Percentiles rank a stretch among this genome's conserved stretches.
phyloP scores from a whole-genome alignment of 2,888 invertebrate species.

The Quadroppia sp. region DNA sequence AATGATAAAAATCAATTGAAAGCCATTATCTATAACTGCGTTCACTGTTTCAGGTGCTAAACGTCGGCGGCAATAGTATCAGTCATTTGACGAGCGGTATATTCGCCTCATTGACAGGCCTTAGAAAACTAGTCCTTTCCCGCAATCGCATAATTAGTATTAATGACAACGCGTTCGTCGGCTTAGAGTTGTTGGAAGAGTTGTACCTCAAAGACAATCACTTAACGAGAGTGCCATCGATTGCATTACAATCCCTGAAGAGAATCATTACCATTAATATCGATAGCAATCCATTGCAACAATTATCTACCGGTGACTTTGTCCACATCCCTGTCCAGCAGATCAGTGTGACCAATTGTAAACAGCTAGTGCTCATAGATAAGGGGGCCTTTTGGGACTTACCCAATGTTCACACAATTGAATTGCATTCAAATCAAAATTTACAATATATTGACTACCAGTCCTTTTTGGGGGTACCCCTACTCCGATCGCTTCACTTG shows the following conservation, averaged over 20 bases:
- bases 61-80: slow-evolving; percentile 50
- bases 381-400: slow-evolving; percentile 53
- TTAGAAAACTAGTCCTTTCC: slow-evolving; percentile 50
- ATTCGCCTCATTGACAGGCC: slow-evolving; percentile 49
- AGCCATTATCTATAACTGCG: not conserved
- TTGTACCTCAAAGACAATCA: slow-evolving; percentile 46
- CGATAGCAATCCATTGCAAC: slow-evolving; percentile 48
- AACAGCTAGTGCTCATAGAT: slow-evolving; percentile 52
- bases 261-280: slow-evolving; percentile 47
- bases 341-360: slow-evolving; percentile 52
- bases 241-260: slow-evolving; percentile 45
- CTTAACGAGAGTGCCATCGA: slow-evolving; percentile 45
- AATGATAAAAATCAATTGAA: too few species aligned
- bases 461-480: slow-evolving; percentile 53
- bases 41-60: not conserved
- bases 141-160: slow-evolving; percentile 51
- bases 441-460: slow-evolving; percentile 53
- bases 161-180: slow-evolving; percentile 51
- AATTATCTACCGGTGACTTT: slow-evolving; percentile 49
- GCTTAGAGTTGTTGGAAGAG: slow-evolving; percentile 49
- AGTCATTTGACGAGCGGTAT: slow-evolving; percentile 50
- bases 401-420: slow-evolving; percentile 51
- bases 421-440: slow-evolving; percentile 53
- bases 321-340: slow-evolving; percentile 50
- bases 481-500: slow-evolving; percentile 52